Percentiles rank a stretch among this genome's conserved stretches.
These are phyloP conservation scores for Agrilus planipennis DNA, from an alignment of 1,140 invertebrate genomes.

Conservation along the genomic window DNA sequence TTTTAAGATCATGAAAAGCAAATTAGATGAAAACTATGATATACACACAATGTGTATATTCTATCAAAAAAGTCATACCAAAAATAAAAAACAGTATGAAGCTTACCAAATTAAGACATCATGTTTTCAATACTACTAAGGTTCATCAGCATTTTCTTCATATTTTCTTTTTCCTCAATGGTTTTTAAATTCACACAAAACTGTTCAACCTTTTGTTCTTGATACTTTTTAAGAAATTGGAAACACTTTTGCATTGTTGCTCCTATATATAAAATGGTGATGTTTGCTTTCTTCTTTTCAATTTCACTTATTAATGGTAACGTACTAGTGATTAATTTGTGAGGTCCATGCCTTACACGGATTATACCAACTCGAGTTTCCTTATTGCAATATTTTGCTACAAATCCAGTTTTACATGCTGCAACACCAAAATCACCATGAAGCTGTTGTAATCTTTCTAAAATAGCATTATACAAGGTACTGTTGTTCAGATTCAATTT, in stretches of 20 bases:
- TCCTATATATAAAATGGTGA: conserved; percentile 57
- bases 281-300: conserved; percentile 42
- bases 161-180: conserved; percentile 33
- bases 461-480: conserved; percentile 45
- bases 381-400: conserved; percentile 66
- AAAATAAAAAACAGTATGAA: too few species aligned
- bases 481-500: too few species aligned
- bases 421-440: conserved; percentile 62
- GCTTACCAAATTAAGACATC: too few species aligned
- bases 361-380: conserved; percentile 60
- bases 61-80: too few species aligned
- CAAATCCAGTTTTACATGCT: conserved; percentile 52
- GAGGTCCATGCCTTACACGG: conserved; percentile 56
- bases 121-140: too few species aligned
- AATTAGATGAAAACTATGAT: too few species aligned
- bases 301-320: conserved; percentile 54
- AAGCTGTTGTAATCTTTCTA: conserved; percentile 50
- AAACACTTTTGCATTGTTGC: conserved; percentile 70
- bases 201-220: conserved; percentile 43
- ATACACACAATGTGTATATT: too few species aligned
- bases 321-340: conserved; percentile 52
- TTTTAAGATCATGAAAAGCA: too few species aligned
- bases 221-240: conserved; percentile 54
- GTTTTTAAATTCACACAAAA: conserved; percentile 42
- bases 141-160: too few species aligned